A percentile compares a stretch with the other conserved stretches of the same genome.
These are phyloP conservation scores for Drosophila recens DNA, from an alignment of 2,888 invertebrate genomes.

Conservation along the genomic window DNA sequence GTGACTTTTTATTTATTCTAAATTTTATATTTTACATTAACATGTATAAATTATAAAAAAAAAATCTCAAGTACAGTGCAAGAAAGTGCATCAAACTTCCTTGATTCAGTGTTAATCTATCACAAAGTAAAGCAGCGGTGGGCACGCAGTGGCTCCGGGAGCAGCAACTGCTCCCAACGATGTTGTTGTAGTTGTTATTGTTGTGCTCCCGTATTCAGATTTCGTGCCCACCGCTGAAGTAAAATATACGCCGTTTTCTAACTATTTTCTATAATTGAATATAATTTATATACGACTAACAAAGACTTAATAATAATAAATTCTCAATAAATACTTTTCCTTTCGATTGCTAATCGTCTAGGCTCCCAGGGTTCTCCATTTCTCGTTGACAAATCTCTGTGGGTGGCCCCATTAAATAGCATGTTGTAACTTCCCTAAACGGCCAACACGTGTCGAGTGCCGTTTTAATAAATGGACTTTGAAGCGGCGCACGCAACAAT, in stretches of 20 bases:
- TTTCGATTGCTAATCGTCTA: slow-evolving; percentile 5
- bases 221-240: background rate
- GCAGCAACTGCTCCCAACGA: too few relatives aligned
- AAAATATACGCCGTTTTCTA: background rate
- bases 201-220: too few relatives aligned
- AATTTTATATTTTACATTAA: background rate
- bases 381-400: slow-evolving; percentile 14
- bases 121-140: too few relatives aligned
- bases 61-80: too few relatives aligned
- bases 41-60: too few relatives aligned
- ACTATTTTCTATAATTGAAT: background rate
- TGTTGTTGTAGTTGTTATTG: too few relatives aligned
- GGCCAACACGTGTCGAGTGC: slow-evolving; percentile 58
- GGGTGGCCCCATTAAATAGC: slow-evolving; percentile 13
- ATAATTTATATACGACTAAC: background rate
- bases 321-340: slow-evolving; percentile 16
- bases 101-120: background rate
- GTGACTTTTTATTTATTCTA: background rate
- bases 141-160: too few relatives aligned
- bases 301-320: background rate
- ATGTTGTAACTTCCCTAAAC: slow-evolving; percentile 39
- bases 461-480: slow-evolving; percentile 37
- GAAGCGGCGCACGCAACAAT: slow-evolving; percentile 38
- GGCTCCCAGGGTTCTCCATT: background rate
- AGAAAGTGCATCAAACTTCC: too few relatives aligned